Conservation (phyloP, 2,888 invertebrate genomes). For the Dynastes hyllus region DNA sequence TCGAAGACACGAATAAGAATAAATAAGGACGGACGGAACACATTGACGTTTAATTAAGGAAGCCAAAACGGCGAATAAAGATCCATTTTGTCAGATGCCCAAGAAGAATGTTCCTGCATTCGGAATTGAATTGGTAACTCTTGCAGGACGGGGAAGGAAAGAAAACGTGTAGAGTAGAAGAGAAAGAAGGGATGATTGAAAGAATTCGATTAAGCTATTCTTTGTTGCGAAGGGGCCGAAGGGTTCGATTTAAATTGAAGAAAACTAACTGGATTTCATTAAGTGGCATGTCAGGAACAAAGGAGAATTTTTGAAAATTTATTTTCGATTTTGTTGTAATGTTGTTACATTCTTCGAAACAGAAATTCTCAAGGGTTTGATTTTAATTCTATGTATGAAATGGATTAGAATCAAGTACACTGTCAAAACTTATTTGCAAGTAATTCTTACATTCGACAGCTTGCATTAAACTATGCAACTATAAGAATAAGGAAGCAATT, state of each 20-base stretch:
- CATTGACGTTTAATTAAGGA: slow-evolving; percentile 49
- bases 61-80: slow-evolving; percentile 38
- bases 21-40: slow-evolving; percentile 26
- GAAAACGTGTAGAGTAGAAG: background rate
- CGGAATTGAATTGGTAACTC: slow-evolving; percentile 52
- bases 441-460: no score
- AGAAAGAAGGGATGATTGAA: slow-evolving; percentile 42
- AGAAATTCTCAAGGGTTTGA: no score
- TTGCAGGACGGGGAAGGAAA: slow-evolving; percentile 32
- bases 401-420: no score
- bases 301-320: background rate
- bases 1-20: slow-evolving; percentile 28
- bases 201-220: slow-evolving; percentile 50
- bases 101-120: slow-evolving; percentile 51
- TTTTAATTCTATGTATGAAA: no score
- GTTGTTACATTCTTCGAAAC: no score
- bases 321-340: background rate
- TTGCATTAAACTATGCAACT: no score
- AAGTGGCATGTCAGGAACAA: slow-evolving; percentile 2
- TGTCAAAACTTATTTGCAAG: no score
- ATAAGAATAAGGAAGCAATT: no score
- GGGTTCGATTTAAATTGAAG: slow-evolving; percentile 48
- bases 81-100: slow-evolving; percentile 45
- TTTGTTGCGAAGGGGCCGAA: slow-evolving; percentile 31
- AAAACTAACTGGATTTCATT: slow-evolving; percentile 15